Conservation (phyloP, 1,140 invertebrate species). For the Wiebesia pumilae region DNA sequence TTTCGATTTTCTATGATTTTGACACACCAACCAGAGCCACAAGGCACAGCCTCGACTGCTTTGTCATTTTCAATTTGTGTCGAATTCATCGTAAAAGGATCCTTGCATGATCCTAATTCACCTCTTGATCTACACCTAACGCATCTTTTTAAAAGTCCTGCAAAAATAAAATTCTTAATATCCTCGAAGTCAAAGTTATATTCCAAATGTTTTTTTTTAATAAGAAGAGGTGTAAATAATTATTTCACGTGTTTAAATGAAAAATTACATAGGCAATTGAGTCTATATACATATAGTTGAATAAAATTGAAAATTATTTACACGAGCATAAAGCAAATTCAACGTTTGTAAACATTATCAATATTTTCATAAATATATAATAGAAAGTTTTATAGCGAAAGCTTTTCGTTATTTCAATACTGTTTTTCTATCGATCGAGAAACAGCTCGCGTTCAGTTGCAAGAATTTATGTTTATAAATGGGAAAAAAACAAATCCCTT, state of each 20-base stretch:
- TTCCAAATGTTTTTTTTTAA: too few species aligned
- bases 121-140: constrained; percentile 90
- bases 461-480: background rate
- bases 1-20: constrained; percentile 90
- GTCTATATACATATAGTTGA: too few species aligned
- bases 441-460: too few species aligned
- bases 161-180: constrained; percentile 27
- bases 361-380: too few species aligned
- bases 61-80: constrained; percentile 81
- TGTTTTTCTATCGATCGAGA: background rate
- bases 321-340: too few species aligned
- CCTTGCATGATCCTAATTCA: constrained; percentile 90
- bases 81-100: constrained; percentile 87
- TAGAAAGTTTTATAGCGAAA: too few species aligned
- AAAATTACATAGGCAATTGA: too few species aligned
- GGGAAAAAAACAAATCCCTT: background rate
- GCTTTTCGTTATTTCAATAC: background rate
- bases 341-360: too few species aligned
- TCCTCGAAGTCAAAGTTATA: background rate
- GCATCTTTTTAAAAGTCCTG: constrained; percentile 81
- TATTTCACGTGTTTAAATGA: too few species aligned
- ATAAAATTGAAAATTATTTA: too few species aligned
- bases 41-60: constrained; percentile 86
- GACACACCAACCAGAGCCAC: constrained; percentile 94
- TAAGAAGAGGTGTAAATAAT: too few species aligned